phyloP scores from a whole-genome alignment of 1,140 invertebrate species.

The Aphaenogaster rudis region DNA sequence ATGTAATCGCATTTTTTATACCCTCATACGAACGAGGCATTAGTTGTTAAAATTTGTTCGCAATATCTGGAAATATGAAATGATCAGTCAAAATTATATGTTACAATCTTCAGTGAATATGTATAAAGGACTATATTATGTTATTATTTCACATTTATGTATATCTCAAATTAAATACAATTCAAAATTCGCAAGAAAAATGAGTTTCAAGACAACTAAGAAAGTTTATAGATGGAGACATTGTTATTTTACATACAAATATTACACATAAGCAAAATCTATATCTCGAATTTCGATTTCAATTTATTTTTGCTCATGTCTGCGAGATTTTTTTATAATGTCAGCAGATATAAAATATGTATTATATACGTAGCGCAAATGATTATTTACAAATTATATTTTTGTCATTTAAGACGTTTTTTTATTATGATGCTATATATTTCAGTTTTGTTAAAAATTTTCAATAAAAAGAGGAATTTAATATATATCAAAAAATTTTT shows the following conservation, averaged over 20 bases:
- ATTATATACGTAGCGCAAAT: background rate
- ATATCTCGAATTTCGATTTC: background rate
- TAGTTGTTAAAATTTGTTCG: background rate
- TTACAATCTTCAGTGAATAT: background rate
- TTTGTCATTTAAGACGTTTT: background rate
- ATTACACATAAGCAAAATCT: too few species aligned
- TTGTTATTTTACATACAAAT: too few species aligned
- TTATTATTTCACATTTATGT: background rate
- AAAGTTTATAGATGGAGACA: too few species aligned
- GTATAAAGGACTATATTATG: background rate
- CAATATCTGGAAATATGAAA: background rate
- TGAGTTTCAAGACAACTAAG: too few species aligned
- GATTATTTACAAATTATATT: conserved; percentile 6
- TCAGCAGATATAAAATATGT: background rate
- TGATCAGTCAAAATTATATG: background rate
- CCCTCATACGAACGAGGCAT: background rate
- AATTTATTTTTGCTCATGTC: background rate
- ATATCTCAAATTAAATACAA: background rate
- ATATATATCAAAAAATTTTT: background rate
- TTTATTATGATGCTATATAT: conserved; percentile 8
- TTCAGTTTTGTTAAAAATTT: conserved; percentile 1
- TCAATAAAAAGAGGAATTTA: background rate
- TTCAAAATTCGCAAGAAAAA: too few species aligned
- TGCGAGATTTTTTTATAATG: background rate
- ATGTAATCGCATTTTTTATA: background rate